A percentile compares a stretch with the other conserved stretches of the same genome.
These are phyloP conservation scores for Neoascia interrupta DNA, from an alignment of 2,888 invertebrate species.

Conservation along the genomic window DNA sequence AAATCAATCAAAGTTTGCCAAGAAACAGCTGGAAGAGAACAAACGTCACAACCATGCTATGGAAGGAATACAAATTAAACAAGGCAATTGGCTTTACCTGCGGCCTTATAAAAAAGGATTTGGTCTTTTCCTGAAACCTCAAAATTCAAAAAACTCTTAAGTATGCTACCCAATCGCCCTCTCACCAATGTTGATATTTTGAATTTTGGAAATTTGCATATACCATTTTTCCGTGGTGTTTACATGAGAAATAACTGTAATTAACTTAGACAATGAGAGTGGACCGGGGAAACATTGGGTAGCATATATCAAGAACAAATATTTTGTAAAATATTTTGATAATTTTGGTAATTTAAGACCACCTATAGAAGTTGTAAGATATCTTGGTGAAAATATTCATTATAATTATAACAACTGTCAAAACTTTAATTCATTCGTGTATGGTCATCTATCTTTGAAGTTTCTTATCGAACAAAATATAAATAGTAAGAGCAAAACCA, in stretches of 20 bases:
- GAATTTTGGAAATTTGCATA: neutral
- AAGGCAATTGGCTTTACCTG: neutral
- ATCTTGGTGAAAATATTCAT: constrained; percentile 64
- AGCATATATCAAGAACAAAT: constrained; percentile 72
- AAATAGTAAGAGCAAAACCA: constrained; percentile 8
- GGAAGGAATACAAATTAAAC: constrained; percentile 69
- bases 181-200: neutral
- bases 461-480: constrained; percentile 31
- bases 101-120: constrained; percentile 6
- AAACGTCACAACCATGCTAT: constrained; percentile 75
- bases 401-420: constrained; percentile 73
- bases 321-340: neutral
- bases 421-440: constrained; percentile 71
- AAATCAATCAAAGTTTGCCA: constrained; percentile 73
- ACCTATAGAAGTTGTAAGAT: constrained; percentile 69
- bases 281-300: constrained; percentile 76
- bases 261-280: constrained; percentile 20
- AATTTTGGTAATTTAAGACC: neutral
- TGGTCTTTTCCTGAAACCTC: constrained; percentile 37
- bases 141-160: constrained; percentile 71
- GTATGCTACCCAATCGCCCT: constrained; percentile 70
- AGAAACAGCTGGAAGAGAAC: constrained; percentile 73
- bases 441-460: constrained; percentile 73
- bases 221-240: neutral
- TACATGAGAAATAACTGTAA: neutral